These are phyloP conservation scores for Lobophora halterata DNA, from an alignment of 2,888 invertebrate species.

Conservation along the genomic window DNA sequence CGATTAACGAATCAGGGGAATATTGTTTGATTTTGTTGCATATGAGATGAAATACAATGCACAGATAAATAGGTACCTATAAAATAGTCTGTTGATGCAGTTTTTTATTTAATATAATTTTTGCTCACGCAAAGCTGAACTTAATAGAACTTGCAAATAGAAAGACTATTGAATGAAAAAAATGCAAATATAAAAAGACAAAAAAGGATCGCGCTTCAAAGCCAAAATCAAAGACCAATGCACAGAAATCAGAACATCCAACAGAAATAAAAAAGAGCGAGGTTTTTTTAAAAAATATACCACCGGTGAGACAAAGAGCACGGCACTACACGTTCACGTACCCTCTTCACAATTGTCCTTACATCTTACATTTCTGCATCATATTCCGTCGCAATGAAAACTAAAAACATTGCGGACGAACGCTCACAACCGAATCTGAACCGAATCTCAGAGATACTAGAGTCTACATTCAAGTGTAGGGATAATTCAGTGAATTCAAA, in stretches of 20 bases:
- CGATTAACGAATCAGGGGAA: too few species aligned
- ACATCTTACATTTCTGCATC: conserved; percentile 78
- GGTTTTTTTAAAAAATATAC: conserved; percentile 47
- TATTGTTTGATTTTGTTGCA: too few species aligned
- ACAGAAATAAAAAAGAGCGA: conserved; percentile 50
- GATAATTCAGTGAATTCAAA: conserved; percentile 59
- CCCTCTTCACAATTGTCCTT: conserved; percentile 72
- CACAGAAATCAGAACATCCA: conserved; percentile 26
- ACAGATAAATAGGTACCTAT: too few species aligned
- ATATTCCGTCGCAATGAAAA: conserved; percentile 76
- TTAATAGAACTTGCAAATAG: too few species aligned
- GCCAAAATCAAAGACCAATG: conserved; percentile 17
- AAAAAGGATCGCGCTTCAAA: too few species aligned
- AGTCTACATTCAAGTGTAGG: conserved; percentile 29
- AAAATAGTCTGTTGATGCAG: too few species aligned
- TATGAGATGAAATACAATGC: too few species aligned
- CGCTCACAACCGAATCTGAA: conserved; percentile 13
- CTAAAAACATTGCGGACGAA: conserved; percentile 68
- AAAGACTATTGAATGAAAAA: too few species aligned
- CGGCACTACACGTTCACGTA: conserved; percentile 58
- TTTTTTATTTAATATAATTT: too few species aligned
- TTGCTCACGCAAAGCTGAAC: too few species aligned
- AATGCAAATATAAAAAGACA: too few species aligned
- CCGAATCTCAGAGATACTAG: conserved; percentile 19
- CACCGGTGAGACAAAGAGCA: conserved; percentile 54